Conservation (phyloP, 2,797 vertebrate species). For the Bradypodion ventrale region DNA sequence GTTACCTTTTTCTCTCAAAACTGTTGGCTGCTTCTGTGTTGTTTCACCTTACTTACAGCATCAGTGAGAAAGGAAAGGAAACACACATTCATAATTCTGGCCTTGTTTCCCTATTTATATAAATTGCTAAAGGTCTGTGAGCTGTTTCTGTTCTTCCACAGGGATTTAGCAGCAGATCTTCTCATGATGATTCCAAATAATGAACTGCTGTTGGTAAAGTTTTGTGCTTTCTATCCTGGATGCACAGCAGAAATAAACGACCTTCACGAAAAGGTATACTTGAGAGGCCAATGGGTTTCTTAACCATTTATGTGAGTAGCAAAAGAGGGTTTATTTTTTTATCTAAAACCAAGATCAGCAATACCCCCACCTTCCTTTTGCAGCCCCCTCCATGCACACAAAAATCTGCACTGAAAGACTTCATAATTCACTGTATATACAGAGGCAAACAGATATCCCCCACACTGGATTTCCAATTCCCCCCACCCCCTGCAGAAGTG, state of each 20-base stretch:
- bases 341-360: not conserved
- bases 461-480: not conserved
- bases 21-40: not conserved
- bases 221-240: constrained; percentile 92
- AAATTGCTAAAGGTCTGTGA: constrained; percentile 32
- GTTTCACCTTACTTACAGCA: not conserved
- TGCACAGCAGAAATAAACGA: constrained; percentile 83
- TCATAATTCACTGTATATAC: not conserved
- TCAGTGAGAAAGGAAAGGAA: constrained; percentile 6
- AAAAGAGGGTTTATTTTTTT: constrained; percentile 7
- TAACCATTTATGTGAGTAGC: constrained; percentile 28
- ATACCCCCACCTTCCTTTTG: too few relatives aligned
- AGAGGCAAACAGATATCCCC: not conserved
- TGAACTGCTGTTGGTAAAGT: constrained; percentile 84
- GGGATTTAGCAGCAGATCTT: constrained; percentile 89
- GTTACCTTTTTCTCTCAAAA: not conserved
- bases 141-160: constrained; percentile 64
- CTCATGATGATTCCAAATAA: constrained; percentile 90
- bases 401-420: not conserved
- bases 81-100: constrained; percentile 4
- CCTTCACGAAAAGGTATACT: constrained; percentile 84
- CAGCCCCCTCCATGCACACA: too few relatives aligned
- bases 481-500: not conserved
- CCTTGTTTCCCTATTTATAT: not conserved
- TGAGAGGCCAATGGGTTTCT: constrained; percentile 21